Evolutionary conservation across 1,140 invertebrate species (phyloP).

Genomic region (Caenorhabditis inopinata): DNA sequence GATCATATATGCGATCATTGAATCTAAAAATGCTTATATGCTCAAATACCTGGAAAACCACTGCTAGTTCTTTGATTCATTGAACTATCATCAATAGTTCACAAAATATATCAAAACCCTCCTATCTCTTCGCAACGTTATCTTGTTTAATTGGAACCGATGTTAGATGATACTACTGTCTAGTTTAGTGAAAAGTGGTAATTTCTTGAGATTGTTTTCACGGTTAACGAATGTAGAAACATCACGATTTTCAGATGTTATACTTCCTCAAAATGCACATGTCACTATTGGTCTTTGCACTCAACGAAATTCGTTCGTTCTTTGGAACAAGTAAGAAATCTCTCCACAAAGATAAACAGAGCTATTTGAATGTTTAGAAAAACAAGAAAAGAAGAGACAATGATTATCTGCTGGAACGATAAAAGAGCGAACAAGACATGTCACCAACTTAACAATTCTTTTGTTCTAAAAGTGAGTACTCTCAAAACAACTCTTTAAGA

Average conservation of each 20-base stretch:
- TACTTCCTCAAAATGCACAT: not conserved
- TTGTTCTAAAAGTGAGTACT: slow-evolving; percentile 73
- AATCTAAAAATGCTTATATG: too few species aligned
- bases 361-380: not conserved
- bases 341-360: not conserved
- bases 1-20: too few species aligned
- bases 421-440: slow-evolving; percentile 78
- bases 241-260: slow-evolving; percentile 1
- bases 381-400: slow-evolving; percentile 74
- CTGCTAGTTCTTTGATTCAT: slow-evolving; percentile 35
- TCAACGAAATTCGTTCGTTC: slow-evolving; percentile 82
- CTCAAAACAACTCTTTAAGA: not conserved
- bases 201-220: slow-evolving; percentile 30
- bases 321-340: slow-evolving; percentile 75
- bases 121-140: not conserved
- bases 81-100: slow-evolving; percentile 57
- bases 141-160: not conserved
- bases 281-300: slow-evolving; percentile 83
- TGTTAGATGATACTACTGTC: slow-evolving; percentile 36
- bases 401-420: slow-evolving; percentile 96
- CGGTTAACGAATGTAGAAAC: not conserved
- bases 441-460: slow-evolving; percentile 81
- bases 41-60: too few species aligned
- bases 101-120: not conserved
- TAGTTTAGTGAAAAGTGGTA: slow-evolving; percentile 45